These are phyloP conservation scores for Syngnathus acus DNA, from an alignment of 2,797 vertebrate species.

Conservation along the genomic window DNA sequence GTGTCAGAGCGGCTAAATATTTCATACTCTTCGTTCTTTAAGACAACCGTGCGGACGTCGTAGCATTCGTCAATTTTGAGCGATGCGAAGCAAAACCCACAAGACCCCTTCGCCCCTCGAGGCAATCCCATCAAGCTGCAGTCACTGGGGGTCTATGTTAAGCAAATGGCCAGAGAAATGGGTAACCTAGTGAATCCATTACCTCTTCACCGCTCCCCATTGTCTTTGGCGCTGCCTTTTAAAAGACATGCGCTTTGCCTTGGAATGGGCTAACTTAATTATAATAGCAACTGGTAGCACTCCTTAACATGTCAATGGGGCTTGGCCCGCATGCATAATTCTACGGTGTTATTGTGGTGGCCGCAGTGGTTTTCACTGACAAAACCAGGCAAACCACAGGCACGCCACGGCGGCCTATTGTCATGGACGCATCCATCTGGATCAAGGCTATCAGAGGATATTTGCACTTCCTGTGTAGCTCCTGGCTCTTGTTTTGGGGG, in stretches of 20 bases:
- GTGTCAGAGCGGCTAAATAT: background rate
- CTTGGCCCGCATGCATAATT: conserved; percentile 76
- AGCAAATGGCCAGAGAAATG: conserved; percentile 56
- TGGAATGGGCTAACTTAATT: conserved; percentile 71
- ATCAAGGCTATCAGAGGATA: conserved; percentile 78
- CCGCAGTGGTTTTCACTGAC: conserved; percentile 61
- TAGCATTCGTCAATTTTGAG: conserved; percentile 43
- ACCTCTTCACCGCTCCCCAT: conserved; percentile 43
- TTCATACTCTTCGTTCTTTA: background rate
- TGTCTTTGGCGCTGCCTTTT: conserved; percentile 59
- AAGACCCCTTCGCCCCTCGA: conserved; percentile 25
- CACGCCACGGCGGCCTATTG: conserved; percentile 72
- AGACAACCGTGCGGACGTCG: conserved; percentile 24
- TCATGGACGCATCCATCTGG: conserved; percentile 77
- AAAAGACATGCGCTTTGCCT: conserved; percentile 58
- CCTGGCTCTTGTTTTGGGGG: conserved; percentile 48
- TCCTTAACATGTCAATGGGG: conserved; percentile 77
- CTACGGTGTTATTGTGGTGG: conserved; percentile 69
- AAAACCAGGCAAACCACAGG: conserved; percentile 66
- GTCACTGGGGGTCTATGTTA: conserved; percentile 49
- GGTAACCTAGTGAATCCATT: conserved; percentile 57
- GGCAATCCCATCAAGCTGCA: conserved; percentile 44
- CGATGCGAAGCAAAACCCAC: conserved; percentile 35
- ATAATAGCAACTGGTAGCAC: conserved; percentile 65
- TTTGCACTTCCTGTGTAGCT: conserved; percentile 78